phyloP scores from a whole-genome alignment of 2,888 invertebrate species.

The Brachynemurus nebulosus region DNA sequence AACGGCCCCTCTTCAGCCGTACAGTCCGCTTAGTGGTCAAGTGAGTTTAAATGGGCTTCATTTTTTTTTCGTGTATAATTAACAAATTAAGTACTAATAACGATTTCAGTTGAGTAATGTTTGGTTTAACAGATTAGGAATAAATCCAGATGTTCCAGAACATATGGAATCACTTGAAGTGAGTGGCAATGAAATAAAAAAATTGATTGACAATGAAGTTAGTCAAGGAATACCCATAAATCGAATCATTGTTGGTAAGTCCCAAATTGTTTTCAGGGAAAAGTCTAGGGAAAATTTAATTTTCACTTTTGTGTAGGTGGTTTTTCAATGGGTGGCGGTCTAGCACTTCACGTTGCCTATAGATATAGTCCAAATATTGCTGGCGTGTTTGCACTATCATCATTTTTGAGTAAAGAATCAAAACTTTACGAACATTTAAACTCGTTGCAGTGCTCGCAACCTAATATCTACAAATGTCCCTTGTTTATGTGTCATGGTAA shows the following conservation, averaged over 20 bases:
- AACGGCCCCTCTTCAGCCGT: conserved; percentile 61
- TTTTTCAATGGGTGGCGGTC: conserved; percentile 77
- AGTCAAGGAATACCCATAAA: conserved; percentile 49
- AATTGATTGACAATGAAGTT: conserved; percentile 50
- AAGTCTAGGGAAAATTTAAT: not conserved
- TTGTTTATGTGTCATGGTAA: conserved; percentile 58
- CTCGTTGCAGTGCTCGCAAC: conserved; percentile 24
- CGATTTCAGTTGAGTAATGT: conserved; percentile 40
- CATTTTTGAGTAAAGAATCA: conserved; percentile 61
- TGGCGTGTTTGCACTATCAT: conserved; percentile 62
- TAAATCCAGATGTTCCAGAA: conserved; percentile 47
- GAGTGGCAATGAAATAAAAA: conserved; percentile 39
- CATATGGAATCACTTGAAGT: conserved; percentile 41
- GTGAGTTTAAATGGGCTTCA: conserved; percentile 28
- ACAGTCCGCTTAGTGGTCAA: conserved; percentile 46
- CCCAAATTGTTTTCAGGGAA: too few relatives aligned
- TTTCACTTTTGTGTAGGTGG: conserved; percentile 39
- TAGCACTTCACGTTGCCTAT: conserved; percentile 61
- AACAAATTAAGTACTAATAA: not conserved
- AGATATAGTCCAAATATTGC: conserved; percentile 51
- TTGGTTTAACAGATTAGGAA: conserved; percentile 65
- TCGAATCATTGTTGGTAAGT: conserved; percentile 55
- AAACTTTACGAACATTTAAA: conserved; percentile 46
- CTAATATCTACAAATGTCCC: conserved; percentile 40
- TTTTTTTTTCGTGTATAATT: conserved; percentile 2